Conservation (phyloP, 2,113 vertebrate species). For the Noctilio leporinus region DNA sequence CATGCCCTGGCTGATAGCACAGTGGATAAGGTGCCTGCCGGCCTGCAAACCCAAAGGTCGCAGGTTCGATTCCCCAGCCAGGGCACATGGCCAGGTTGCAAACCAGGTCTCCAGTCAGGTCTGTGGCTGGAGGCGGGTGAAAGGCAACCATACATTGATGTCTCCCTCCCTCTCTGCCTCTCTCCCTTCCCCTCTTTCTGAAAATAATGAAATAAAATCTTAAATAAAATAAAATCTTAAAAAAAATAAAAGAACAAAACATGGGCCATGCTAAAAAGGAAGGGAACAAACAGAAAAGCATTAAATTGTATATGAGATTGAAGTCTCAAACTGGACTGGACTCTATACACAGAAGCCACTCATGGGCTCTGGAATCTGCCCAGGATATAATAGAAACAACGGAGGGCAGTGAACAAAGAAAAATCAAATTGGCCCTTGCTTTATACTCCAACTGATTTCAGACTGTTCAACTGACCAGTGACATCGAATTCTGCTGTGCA, state of each 20-base stretch:
- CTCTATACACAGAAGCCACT: not conserved
- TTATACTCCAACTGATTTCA: not conserved
- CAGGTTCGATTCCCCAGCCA: too few species aligned
- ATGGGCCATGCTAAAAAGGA: not conserved
- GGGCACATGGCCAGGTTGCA: too few species aligned
- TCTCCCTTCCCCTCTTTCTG: too few species aligned
- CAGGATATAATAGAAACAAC: not conserved
- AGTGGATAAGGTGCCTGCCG: too few species aligned
- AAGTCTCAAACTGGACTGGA: not conserved
- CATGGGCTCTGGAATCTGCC: not conserved
- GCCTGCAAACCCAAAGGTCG: too few species aligned
- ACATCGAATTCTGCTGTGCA: not conserved
- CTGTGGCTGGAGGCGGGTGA: too few species aligned
- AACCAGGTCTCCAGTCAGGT: too few species aligned
- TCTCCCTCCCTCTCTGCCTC: too few species aligned
- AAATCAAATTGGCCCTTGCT: not conserved
- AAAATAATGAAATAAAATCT: too few species aligned
- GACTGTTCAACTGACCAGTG: not conserved
- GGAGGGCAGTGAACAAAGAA: not conserved
- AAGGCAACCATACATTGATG: too few species aligned
- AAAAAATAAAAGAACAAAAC: not conserved
- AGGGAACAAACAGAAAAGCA: not conserved
- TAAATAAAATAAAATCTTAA: too few species aligned
- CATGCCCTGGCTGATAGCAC: too few species aligned
- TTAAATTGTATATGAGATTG: not conserved